phyloP scores from a whole-genome alignment of 2,113 vertebrate species.

The Gallinago media region DNA sequence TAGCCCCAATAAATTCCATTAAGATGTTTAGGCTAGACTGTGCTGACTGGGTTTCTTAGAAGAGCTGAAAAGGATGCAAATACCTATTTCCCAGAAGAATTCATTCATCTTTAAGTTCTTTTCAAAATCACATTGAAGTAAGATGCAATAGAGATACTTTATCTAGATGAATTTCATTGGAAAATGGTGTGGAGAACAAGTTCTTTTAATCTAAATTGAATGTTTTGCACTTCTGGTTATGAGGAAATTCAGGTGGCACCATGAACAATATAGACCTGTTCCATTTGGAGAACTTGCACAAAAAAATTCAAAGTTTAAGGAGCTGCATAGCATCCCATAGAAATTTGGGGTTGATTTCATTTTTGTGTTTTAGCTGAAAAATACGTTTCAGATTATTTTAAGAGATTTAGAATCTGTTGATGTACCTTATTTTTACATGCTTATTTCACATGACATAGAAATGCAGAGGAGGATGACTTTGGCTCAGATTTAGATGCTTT shows the following conservation, averaged over 20 bases:
- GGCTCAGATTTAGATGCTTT: background rate
- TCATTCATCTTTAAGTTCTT: background rate
- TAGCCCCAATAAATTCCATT: background rate
- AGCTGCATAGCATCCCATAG: background rate
- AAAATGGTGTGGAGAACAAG: background rate
- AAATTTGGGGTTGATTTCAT: background rate
- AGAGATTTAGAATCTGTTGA: background rate
- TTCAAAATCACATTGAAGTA: background rate
- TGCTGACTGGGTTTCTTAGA: background rate
- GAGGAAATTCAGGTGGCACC: background rate
- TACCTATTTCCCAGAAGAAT: background rate
- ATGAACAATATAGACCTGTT: background rate
- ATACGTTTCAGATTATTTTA: background rate
- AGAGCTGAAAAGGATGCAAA: background rate
- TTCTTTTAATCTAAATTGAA: background rate
- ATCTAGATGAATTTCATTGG: background rate
- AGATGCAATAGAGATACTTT: background rate
- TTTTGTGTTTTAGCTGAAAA: slow-evolving; percentile 2
- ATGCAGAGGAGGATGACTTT: background rate
- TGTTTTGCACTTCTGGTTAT: background rate
- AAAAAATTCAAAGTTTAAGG: background rate
- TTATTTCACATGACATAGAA: background rate
- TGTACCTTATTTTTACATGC: background rate
- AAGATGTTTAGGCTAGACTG: background rate
- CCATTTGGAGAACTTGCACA: background rate